phyloP scores from a whole-genome alignment of 2,113 vertebrate genomes.

The Lampris incognitus region DNA sequence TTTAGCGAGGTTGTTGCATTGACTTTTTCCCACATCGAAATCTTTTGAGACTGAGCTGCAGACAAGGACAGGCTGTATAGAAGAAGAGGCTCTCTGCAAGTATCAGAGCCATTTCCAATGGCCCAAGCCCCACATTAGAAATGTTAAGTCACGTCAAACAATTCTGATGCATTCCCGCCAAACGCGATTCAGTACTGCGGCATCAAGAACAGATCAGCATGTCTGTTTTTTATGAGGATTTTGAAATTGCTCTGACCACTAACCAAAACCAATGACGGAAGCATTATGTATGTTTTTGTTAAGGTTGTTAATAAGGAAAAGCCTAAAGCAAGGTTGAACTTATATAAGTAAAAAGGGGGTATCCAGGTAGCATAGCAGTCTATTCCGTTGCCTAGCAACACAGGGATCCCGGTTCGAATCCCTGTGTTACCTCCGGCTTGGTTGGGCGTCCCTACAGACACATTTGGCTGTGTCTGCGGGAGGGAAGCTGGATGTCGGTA shows the following conservation, averaged over 20 bases:
- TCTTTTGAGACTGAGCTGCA: slow-evolving; percentile 12
- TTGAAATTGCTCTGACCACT: slow-evolving; percentile 41
- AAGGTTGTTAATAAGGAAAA: neutral
- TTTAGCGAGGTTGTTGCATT: slow-evolving; percentile 33
- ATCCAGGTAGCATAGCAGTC: too few relatives aligned
- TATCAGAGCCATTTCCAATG: neutral
- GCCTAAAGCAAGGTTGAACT: too few relatives aligned
- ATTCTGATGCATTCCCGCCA: slow-evolving; percentile 5
- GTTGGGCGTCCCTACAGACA: too few relatives aligned
- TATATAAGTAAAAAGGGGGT: too few relatives aligned
- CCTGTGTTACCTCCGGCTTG: too few relatives aligned
- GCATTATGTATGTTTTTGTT: slow-evolving; percentile 44
- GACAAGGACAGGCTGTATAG: neutral
- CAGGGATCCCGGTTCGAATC: too few relatives aligned
- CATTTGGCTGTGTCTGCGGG: too few relatives aligned
- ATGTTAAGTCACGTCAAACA: too few relatives aligned
- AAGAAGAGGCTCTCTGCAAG: slow-evolving; percentile 29
- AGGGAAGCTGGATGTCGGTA: too few relatives aligned
- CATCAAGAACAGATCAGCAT: slow-evolving; percentile 39
- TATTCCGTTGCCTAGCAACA: too few relatives aligned
- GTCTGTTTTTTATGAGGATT: slow-evolving; percentile 19
- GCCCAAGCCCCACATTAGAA: neutral
- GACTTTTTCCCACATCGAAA: slow-evolving; percentile 8
- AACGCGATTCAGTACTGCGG: slow-evolving; percentile 9
- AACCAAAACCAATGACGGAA: slow-evolving; percentile 15